These are phyloP conservation scores for Porites rus DNA, from an alignment of 92 coral and sea anemone species.

Conservation along the genomic window DNA sequence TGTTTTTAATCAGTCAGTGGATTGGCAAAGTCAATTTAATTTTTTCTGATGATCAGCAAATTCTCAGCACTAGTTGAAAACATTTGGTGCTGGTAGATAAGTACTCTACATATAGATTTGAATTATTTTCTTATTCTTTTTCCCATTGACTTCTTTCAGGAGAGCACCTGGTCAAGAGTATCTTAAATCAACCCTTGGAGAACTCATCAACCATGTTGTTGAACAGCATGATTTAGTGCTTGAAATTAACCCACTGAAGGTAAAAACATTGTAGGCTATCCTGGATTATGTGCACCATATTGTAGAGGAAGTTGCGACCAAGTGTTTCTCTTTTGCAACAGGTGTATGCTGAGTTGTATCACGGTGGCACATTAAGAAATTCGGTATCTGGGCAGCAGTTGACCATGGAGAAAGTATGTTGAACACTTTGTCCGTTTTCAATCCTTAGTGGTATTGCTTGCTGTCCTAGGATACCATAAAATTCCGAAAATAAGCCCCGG, in stretches of 20 bases:
- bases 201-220: slow-evolving; percentile 76
- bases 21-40: too few relatives aligned
- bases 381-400: slow-evolving; percentile 57
- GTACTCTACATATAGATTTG: too few relatives aligned
- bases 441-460: not conserved
- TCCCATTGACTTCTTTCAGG: slow-evolving; percentile 42
- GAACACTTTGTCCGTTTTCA: not conserved
- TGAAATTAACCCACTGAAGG: slow-evolving; percentile 98
- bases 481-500: too few relatives aligned
- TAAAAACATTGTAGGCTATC: not conserved
- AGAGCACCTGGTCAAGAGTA: slow-evolving; percentile 99
- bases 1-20: too few relatives aligned
- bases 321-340: not conserved
- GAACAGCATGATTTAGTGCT: slow-evolving; percentile 73
- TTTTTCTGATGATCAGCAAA: too few relatives aligned
- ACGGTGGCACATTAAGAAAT: slow-evolving; percentile 45
- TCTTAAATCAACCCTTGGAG: slow-evolving; percentile 86
- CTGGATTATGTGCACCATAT: not conserved
- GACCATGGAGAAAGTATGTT: slow-evolving; percentile 75
- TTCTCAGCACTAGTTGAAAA: too few relatives aligned
- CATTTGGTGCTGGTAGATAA: too few relatives aligned
- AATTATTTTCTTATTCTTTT: not conserved
- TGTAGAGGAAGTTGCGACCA: not conserved
- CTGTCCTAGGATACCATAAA: too few relatives aligned
- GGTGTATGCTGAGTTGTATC: slow-evolving; percentile 84